These are phyloP conservation scores for Hydropsyche tenuis DNA, from an alignment of 1,140 invertebrate species.

Conservation along the genomic window DNA sequence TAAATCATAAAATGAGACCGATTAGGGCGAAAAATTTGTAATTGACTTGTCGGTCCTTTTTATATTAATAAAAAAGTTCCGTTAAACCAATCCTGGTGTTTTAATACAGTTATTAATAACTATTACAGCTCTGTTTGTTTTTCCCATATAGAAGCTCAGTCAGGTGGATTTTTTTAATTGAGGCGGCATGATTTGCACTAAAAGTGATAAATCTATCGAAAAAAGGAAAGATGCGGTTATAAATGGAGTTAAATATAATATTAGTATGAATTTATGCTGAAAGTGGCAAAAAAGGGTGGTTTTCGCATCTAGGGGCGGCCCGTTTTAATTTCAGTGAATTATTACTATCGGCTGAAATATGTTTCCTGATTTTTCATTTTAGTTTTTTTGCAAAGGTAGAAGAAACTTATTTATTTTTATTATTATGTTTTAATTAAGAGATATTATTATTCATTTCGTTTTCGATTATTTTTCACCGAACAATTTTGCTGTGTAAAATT, in stretches of 20 bases:
- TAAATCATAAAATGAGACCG: slow-evolving; percentile 29
- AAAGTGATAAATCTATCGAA: slow-evolving; percentile 45
- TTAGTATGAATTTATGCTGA: no score
- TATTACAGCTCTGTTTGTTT: slow-evolving; percentile 41
- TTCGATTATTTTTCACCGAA: no score
- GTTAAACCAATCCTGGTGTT: slow-evolving; percentile 16
- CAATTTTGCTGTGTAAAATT: no score
- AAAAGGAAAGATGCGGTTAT: no score
- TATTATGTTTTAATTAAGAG: no score
- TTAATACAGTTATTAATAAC: slow-evolving; percentile 37
- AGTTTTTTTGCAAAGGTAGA: not conserved
- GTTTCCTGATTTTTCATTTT: not conserved
- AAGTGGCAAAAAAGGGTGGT: slow-evolving; percentile 18
- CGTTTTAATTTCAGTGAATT: no score
- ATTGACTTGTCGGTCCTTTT: slow-evolving; percentile 3
- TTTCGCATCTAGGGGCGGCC: not conserved
- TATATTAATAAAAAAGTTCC: not conserved
- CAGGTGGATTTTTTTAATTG: slow-evolving; percentile 44
- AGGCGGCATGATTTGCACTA: slow-evolving; percentile 48
- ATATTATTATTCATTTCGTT: no score
- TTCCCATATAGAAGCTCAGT: slow-evolving; percentile 29
- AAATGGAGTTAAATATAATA: no score
- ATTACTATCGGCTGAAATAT: not conserved
- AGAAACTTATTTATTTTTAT: not conserved
- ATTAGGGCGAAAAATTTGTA: slow-evolving; percentile 22